phyloP scores from a whole-genome alignment of 2,888 invertebrate species.

The Lissocephala sabroskyi region DNA sequence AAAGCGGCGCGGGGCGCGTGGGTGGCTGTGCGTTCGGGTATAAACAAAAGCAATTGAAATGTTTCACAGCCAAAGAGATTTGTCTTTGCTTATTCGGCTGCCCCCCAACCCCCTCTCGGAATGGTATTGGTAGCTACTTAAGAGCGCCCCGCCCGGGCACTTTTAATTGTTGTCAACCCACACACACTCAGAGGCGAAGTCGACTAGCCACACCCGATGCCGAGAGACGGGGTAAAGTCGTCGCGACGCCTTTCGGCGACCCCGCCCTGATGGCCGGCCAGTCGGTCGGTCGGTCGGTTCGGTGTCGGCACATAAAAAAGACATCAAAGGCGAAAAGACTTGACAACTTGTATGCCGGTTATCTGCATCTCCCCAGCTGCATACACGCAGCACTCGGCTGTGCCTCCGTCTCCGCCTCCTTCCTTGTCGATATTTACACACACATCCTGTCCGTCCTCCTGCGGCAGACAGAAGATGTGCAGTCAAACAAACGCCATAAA shows the following conservation, averaged over 20 bases:
- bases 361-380: slow-evolving; percentile 42
- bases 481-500: no score
- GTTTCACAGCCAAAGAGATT: slow-evolving; percentile 1
- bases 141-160: slow-evolving; percentile 14
- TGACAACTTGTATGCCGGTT: slow-evolving; percentile 51
- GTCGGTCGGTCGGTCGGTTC: neutral
- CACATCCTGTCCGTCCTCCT: slow-evolving; percentile 37
- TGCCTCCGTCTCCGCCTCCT: slow-evolving; percentile 23
- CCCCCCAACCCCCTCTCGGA: no score
- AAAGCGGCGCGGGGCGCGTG: neutral
- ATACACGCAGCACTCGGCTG: neutral
- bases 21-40: neutral
- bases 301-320: slow-evolving; percentile 55
- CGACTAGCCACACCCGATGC: no score
- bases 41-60: slow-evolving; percentile 7
- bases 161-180: slow-evolving; percentile 59
- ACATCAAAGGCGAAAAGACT: slow-evolving; percentile 54
- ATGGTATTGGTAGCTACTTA: neutral
- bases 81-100: slow-evolving; percentile 1
- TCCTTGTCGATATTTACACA: slow-evolving; percentile 47
- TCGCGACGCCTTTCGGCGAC: no score
- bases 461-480: no score
- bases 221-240: no score
- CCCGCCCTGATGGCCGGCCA: neutral
- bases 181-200: slow-evolving; percentile 17